Evolutionary conservation across 2,797 vertebrate genomes (phyloP), one percentile per base, ranked within the genome.

Genomic region (Fundulus diaphanus): DNA sequence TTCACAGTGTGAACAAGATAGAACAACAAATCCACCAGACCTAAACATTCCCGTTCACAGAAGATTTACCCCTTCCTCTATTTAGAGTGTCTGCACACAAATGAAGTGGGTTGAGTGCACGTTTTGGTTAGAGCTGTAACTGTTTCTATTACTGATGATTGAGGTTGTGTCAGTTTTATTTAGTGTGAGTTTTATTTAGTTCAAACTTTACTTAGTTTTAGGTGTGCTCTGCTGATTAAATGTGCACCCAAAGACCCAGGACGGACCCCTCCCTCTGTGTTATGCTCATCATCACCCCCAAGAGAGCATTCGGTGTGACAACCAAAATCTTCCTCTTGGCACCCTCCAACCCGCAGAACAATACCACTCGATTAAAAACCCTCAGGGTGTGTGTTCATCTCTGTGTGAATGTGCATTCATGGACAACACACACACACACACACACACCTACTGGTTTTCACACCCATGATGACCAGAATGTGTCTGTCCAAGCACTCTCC

Each of bases 261-360:
- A 12, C 72, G 66, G 33, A 9, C 27, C 67, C 92, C 86, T 83
- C 90, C 90, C 88, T 76, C 65, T 49, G 29, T 33, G 46, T n/a
- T 37, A 68, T 76, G 61, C 80, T 92, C 94, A 92, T 95, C 94
- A 94, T 73, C 40, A 70, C 65, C 88, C 82, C 74, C 87, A 87
- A 93, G 82, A 97, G 97, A 96, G 94, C 96, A 97, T 93, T 90
- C 69, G 90, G 93, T 94, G 86, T 97, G 97, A 98, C 97, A 97
- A 96, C 95, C 96, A 87, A 96, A 97, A 97, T 96, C 97, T 96
- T 95, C 94, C 93, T 94, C 93, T 93, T 90, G 92, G 95, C 95
- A 94, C 95, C 93, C 59, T 24, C 92, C 93, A 89, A 85, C 90
- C 94, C 90, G 82, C 86, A 46, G 93, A 85, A 98, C 97, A 99